These are phyloP conservation scores for Poeciliopsis turrubarensis DNA, from an alignment of 2,113 vertebrate genomes.

Conservation along the genomic window DNA sequence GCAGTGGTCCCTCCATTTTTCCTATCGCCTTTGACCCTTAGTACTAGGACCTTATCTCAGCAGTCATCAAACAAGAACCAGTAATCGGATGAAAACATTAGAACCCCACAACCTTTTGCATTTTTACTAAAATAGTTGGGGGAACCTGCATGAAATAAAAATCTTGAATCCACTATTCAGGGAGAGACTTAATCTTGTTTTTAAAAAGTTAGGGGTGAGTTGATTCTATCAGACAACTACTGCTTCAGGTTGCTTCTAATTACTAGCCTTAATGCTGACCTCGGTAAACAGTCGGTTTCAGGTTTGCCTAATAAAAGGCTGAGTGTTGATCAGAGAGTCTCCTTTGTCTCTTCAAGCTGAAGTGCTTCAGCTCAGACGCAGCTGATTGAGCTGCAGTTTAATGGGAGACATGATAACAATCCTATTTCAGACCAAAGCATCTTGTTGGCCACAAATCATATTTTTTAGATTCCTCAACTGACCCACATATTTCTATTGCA, in stretches of 20 bases:
- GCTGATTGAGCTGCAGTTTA: neutral
- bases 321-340: no score
- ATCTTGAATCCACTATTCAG: no score
- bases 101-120: neutral
- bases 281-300: no score
- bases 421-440: neutral
- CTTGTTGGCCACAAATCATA: neutral
- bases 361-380: no score
- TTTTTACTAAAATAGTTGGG: neutral
- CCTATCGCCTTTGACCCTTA: neutral
- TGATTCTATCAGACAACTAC: no score
- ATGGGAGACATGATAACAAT: neutral
- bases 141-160: no score
- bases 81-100: neutral
- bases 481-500: neutral
- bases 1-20: neutral
- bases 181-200: no score
- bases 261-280: no score
- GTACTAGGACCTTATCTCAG: neutral
- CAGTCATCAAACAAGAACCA: neutral
- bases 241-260: no score
- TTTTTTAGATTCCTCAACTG: neutral
- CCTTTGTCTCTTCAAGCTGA: no score
- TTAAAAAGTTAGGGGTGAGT: no score
- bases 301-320: no score